Conservation (phyloP, 1,140 invertebrate species). For the Pectinophora gossypiella region DNA sequence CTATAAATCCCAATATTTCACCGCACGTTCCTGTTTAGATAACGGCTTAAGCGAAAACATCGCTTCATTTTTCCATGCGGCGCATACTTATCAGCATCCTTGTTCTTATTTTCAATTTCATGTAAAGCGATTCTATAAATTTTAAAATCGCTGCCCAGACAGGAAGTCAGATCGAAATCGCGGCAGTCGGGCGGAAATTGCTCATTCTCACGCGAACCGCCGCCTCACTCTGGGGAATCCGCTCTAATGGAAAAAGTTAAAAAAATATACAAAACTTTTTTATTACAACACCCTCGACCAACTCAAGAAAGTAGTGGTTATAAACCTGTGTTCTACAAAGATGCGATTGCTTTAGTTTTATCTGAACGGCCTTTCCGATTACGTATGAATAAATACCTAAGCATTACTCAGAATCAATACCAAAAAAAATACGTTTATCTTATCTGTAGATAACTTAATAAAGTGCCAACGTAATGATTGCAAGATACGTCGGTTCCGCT, state of each 20-base stretch:
- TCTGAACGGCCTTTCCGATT: no score
- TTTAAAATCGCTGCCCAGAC: constrained; percentile 66
- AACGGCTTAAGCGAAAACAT: no score
- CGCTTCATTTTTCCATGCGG: no score
- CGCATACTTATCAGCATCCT: not conserved
- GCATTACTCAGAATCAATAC: no score
- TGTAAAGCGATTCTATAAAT: constrained; percentile 66
- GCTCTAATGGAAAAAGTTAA: constrained; percentile 69
- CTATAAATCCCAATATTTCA: no score
- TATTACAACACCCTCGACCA: not conserved
- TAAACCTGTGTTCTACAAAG: not conserved
- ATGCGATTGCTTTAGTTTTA: no score
- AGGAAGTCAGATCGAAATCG: constrained; percentile 71
- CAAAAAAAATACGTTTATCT: no score
- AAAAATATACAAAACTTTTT: constrained; percentile 68
- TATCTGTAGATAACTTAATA: no score
- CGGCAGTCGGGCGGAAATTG: constrained; percentile 64
- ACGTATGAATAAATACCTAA: no score
- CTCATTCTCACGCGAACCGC: constrained; percentile 68
- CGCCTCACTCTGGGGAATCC: constrained; percentile 45
- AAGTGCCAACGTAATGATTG: no score
- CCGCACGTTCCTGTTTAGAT: no score
- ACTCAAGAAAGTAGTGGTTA: not conserved
- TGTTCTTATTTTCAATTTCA: constrained; percentile 61
- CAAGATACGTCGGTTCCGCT: no score